Evolutionary conservation across 37 sponge, comb jelly and placozoan genomes (phyloP).

Genomic region (Halichondria panicea): DNA sequence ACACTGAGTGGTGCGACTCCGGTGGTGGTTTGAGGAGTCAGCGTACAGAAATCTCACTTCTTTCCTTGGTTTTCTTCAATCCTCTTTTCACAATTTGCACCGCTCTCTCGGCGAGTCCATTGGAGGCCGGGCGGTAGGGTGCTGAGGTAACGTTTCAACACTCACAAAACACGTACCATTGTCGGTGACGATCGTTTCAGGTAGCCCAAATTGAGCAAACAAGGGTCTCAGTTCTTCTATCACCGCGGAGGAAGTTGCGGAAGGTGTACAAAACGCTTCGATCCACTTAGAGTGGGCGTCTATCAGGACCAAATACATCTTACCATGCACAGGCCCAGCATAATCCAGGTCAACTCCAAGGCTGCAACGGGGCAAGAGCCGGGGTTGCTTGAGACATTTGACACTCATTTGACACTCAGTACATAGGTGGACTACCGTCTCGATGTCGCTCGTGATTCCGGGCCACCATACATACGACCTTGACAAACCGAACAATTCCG

Average conservation of each 20-base stretch:
- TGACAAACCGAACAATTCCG: slow-evolving; percentile 35
- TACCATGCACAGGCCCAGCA: slow-evolving; percentile 36
- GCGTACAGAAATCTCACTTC: too few species aligned
- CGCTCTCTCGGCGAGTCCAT: too few species aligned
- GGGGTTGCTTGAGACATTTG: slow-evolving; percentile 2
- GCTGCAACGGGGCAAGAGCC: slow-evolving; percentile 21
- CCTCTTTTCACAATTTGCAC: too few species aligned
- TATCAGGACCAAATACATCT: slow-evolving; percentile 36
- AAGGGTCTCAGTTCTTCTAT: slow-evolving; percentile 22
- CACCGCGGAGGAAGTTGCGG: not conserved
- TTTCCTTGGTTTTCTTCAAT: too few species aligned
- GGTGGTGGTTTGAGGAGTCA: too few species aligned
- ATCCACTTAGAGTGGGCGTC: slow-evolving; percentile 58
- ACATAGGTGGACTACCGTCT: slow-evolving; percentile 15
- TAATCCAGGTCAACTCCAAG: slow-evolving; percentile 48
- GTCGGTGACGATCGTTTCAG: slow-evolving; percentile 26
- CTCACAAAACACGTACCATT: slow-evolving; percentile 49
- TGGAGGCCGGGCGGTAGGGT: too few species aligned
- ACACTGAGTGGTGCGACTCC: too few species aligned
- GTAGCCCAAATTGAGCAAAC: slow-evolving; percentile 28
- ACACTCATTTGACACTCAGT: slow-evolving; percentile 25
- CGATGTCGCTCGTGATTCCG: slow-evolving; percentile 25
- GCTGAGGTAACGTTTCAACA: too few species aligned
- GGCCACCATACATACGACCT: slow-evolving; percentile 54
- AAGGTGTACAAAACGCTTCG: slow-evolving; percentile 8